These are phyloP conservation scores for Oplegnathus fasciatus DNA, from an alignment of 2,113 vertebrate species.

Conservation along the genomic window DNA sequence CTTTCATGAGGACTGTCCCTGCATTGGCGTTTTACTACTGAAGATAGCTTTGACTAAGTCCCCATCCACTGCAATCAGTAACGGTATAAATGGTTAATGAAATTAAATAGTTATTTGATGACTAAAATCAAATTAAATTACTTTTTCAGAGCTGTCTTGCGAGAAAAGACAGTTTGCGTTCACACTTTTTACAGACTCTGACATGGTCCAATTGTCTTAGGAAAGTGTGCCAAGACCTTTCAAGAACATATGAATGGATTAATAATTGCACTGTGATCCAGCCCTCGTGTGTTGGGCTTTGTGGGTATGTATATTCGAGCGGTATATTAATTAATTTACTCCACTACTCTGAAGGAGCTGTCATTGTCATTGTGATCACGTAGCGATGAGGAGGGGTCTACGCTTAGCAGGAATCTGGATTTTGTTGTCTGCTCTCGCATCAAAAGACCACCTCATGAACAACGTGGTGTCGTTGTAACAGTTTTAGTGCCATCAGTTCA, in stretches of 20 bases:
- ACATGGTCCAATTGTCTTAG: conserved; percentile 30
- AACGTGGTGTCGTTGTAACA: background rate
- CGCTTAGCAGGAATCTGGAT: background rate
- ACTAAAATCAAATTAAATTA: conserved; percentile 48
- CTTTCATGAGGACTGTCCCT: conserved; percentile 28
- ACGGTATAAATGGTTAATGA: conserved; percentile 38
- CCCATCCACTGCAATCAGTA: conserved; percentile 10
- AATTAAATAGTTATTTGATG: conserved; percentile 47
- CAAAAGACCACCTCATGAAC: background rate
- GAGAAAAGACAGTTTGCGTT: background rate
- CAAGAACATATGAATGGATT: conserved; percentile 55
- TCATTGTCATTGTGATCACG: conserved; percentile 26
- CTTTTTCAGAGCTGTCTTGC: conserved; percentile 29
- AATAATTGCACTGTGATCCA: conserved; percentile 45
- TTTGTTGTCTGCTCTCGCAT: conserved; percentile 14
- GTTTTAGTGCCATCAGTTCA: conserved; percentile 28
- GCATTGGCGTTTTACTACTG: background rate
- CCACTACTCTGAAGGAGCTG: conserved; percentile 48
- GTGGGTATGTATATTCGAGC: background rate
- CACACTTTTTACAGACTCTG: conserved; percentile 15
- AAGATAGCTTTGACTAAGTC: conserved; percentile 1
- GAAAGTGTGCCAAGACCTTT: conserved; percentile 40
- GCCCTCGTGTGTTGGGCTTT: conserved; percentile 40
- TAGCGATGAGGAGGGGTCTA: background rate
- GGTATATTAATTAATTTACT: conserved; percentile 50